Base-by-base conservation (phyloP, 2,888 invertebrate species). In the Limnephilus rhombicus region DNA sequence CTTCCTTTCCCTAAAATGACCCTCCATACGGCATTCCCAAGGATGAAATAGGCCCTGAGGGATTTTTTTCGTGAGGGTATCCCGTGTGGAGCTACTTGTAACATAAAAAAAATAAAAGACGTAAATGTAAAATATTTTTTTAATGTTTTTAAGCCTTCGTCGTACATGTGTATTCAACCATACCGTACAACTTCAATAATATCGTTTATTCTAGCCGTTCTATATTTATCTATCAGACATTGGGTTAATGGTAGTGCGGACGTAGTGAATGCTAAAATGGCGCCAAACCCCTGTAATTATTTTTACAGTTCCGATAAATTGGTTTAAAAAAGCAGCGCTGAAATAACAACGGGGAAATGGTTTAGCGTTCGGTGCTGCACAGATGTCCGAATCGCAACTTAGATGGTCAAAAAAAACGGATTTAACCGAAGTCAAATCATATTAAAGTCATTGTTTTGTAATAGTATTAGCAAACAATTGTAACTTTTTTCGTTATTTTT, bases 221-320 rank as follows among this genome's bases (percentile, higher is more conserved):
- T 68, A n/a, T 68, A 68, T 68, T 68, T 68, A 68, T 68, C 24
- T n/a, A 68, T 68, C 24, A 68, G 68, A 24, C 24, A 24, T 68
- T 24, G 7, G 11, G 68, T 9, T 68, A 68, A 68, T n/a, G 68
- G n/a, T 9, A 5, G 37, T 83, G 83, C 83, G 37, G 24, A 83
- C 82, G 31, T 29, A 1, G 34, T 37, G 31, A 37, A 24, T 41
- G 83, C 83, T 83, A 34, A 83, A 83, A 83, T 83, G 34, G 83
- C 83, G 37, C 34, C 83, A 41, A 24, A 83, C 83, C n/a, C 2
- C 37, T 83, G 37, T 83, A 83, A 83, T 83, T 83, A 83, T 83
- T 83, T 83, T 83, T 37, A 83, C 37, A 34, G 83, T 83, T 83
- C 24, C 83, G 37, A 83, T 83, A 83, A 83, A 83, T 83, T 41